Base-by-base conservation (phyloP, 2,113 vertebrate species). In the Copsychus sechellarum region DNA sequence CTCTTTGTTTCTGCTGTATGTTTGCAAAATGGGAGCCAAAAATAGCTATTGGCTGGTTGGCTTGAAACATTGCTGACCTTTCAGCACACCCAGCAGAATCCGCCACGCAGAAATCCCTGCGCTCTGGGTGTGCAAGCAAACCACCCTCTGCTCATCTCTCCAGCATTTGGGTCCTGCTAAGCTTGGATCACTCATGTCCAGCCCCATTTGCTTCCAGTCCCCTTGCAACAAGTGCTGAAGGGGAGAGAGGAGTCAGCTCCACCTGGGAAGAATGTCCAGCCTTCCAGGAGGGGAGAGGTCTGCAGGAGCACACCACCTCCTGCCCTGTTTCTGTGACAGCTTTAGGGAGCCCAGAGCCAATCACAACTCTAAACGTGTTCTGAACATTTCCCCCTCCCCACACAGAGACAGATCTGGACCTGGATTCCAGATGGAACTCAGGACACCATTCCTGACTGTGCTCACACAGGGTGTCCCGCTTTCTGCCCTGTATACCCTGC, bases 21-120 rank as follows among this genome's bases (percentile, higher is more conserved):
- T 93, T 94, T 96, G 81, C 57, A 91, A 95, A 95, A 94, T 79
- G 45, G 71, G 42, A 96, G 91, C 92, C 92, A 94, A 89, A 96
- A 96, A 96, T 94, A 96, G 92, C 90, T 91, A 22, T 87, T 93
- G 81, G 74, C 70, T 92, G 73, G 73, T 38, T 92, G 82, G 66
- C 90, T 57, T 81, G 78, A 93, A 95, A 67, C 91, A 70, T 25
- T 62, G 88, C 85, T 95, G 91, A 96, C 93, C 90, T 97, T 97
- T 73, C 61, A 95, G 76, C 89, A 90, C 60, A 66, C 61, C 86
- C 91, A 92, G 88, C 82, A 90, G 90, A 96, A 95, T 83, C 28
- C 0, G 0, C 60, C 73, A 95, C 0, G 0, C 21, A 95, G 74
- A 86, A 88, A 87, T 48, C 62, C 65, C 69, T 86, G 71, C 11